These are phyloP conservation scores for Sitodiplosis mosellana DNA, from an alignment of 1,140 invertebrate genomes.

Conservation along the genomic window DNA sequence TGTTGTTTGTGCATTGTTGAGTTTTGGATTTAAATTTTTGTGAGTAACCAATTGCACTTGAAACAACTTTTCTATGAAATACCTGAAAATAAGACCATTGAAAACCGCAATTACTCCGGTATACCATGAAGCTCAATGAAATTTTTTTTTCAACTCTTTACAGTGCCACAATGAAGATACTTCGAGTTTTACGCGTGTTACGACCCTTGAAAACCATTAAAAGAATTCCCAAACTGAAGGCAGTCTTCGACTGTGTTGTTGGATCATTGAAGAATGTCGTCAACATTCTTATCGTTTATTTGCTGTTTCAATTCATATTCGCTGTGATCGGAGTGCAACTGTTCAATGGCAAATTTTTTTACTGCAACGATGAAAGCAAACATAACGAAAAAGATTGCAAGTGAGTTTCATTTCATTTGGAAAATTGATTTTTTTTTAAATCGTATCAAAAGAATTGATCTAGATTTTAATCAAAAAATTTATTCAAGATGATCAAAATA, in stretches of 20 bases:
- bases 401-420: constrained; percentile 46
- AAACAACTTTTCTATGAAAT: no score
- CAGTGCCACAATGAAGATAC: constrained; percentile 98
- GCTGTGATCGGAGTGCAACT: constrained; percentile 99
- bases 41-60: no score
- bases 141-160: no score
- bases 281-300: constrained; percentile 99
- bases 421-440: no score
- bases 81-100: no score
- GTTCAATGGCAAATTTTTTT: constrained; percentile 99
- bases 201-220: constrained; percentile 99
- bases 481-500: no score
- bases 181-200: constrained; percentile 91
- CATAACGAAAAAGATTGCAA: constrained; percentile 82
- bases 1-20: constrained; percentile 92
- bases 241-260: constrained; percentile 99
- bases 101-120: no score
- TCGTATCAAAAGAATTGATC: no score
- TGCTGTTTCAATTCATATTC: constrained; percentile 99
- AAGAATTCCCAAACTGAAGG: constrained; percentile 95
- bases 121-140: no score
- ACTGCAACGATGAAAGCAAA: constrained; percentile 97
- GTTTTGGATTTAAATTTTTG: constrained; percentile 17
- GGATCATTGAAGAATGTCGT: constrained; percentile 99
- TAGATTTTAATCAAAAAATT: no score